Base-by-base conservation (phyloP, 2,888 invertebrate genomes). In the Rhaphigaster nebulosa region DNA sequence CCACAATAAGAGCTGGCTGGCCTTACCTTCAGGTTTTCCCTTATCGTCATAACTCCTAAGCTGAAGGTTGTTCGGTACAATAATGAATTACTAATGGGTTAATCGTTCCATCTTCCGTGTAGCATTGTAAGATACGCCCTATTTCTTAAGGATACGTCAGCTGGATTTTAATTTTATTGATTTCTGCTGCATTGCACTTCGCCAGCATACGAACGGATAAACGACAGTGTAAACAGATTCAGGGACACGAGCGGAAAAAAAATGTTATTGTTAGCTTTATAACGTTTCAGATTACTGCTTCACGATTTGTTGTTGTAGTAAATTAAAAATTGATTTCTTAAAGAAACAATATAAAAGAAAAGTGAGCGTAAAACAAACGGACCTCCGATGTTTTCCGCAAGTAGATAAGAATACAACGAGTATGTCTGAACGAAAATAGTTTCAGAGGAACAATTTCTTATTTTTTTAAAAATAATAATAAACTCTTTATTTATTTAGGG, bases 111-210 rank as follows among this genome's bases (percentile, higher is more conserved):
- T n/a, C 45, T 45, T 45, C 45, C 45, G 60, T 60, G 20, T 54
- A 8, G 54, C 23, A 54, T 6, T n/a, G 4, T 60, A 54, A 54
- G 54, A 54, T 54, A 54, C 2, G n/a, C n/a, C 60, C n/a, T n/a
- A 60, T n/a, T 60, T 60, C n/a, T 60, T 12, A 60, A n/a, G 26
- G 10, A 60, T 0, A n/a, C 26, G 60, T 60, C 60, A 60, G 60
- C 60, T 60, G 10, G n/a, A 60, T 60, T 26, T 60, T 10, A 26
- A 60, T 60, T n/a, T 60, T 60, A 60, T 60, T 60, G n/a, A 60
- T 60, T 60, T 60, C n/a, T 54, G 60, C 60, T 60, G n/a, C 26
- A n/a, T 60, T n/a, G n/a, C n/a, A n/a, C 60, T 60, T 60, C n/a
- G n/a, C 4, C 20, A 23, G 3, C 4, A 54, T 23, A 20, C 20